Base-by-base conservation (phyloP, 2,113 vertebrate genomes). In the Spea multiplicata region DNA sequence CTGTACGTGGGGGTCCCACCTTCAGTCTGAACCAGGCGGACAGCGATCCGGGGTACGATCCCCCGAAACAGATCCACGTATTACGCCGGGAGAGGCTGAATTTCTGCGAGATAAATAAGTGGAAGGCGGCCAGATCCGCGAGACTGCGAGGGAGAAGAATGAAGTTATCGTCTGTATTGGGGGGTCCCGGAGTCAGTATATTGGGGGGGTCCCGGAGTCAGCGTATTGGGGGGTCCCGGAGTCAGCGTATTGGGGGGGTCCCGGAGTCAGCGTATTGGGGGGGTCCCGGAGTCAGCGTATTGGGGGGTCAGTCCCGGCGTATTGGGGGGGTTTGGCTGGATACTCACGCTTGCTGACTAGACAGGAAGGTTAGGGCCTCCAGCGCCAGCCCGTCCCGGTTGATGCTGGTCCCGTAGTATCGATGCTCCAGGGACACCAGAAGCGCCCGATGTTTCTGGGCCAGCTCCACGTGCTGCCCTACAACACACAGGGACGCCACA, bases 61-160 rank as follows among this genome's bases (percentile, higher is more conserved):
- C 95, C 67, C 94, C 94, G 0, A 96, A 95, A 85, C 93, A 92
- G 86, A 96, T 89, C 95, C 95, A 96, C 62, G 88, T 90, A 84
- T 94, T 93, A 53, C 82, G 86, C 62, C 66, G 13, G 6, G 84
- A 91, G 73, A 96, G 82, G n/a, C 78, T 86, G 83, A 91, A 93
- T 64, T 81, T 88, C 46, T 87, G 78, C 12, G 86, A 86, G 75
- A 96, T 86, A 62, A 88, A 85, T 7, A 82, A 75, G 68, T 91
- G 93, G 66, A 94, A 92, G 0, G 85, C 85, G 8, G 84, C 90
- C 71, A 92, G 80, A 79, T 95, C 95, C 0, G 87, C 84, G 16
- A 96, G 87, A 7, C 94, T 96, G 66, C 4, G 50, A 53, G 10
- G 17, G 13, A 12, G 6, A 8, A 8, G 50, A 64, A 73, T 64